Evolutionary conservation across 30 jellyfish, hydroid and myxozoan species (phyloP), one percentile per base, ranked within the genome.

Genomic region (Chrysaora quinquecirrha): DNA sequence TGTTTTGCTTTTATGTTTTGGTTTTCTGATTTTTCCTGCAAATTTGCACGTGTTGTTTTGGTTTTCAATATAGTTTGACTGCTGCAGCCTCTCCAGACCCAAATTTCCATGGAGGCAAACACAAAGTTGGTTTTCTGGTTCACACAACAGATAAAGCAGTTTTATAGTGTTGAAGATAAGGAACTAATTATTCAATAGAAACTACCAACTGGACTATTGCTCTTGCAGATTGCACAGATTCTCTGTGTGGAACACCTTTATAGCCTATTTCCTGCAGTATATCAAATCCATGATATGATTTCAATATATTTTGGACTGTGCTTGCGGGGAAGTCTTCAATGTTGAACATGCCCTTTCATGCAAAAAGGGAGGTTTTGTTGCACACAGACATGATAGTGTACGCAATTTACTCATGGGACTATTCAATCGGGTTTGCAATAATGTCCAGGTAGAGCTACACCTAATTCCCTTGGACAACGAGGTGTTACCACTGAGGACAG

Each of bases 11-110:
- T 43, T 43, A 43, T 43, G 58, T 43, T 43, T 43, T 16, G 58
- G 58, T 43, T 43, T 43, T 43, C 58, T 16, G 16, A n/a, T n/a
- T n/a, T n/a, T n/a, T n/a, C n/a, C n/a, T n/a, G n/a, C n/a, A n/a
- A n/a, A n/a, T n/a, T n/a, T n/a, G n/a, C n/a, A n/a, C n/a, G n/a
- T n/a, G n/a, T n/a, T n/a, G 58, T 43, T 43, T 43, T 43, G 58
- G 58, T 16, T 43, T 43, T 43, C 58, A 43, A 43, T 43, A 43
- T 16, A 43, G 58, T 43, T 43, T 43, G 58, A 43, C 58, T 43
- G 58, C 58, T 43, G 58, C 58, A 43, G 58, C 58, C 58, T 43
- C 58, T 43, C 58, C 58, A 43, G 58, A 43, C 58, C 16, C 58
- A 43, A 43, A 43, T 43, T 43, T 43, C 16, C 58, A 9, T 43